Evolutionary conservation across 2,113 vertebrate species (phyloP), one percentile per base, ranked within the genome.

Genomic region (Ptilorrhoa leucosticta): DNA sequence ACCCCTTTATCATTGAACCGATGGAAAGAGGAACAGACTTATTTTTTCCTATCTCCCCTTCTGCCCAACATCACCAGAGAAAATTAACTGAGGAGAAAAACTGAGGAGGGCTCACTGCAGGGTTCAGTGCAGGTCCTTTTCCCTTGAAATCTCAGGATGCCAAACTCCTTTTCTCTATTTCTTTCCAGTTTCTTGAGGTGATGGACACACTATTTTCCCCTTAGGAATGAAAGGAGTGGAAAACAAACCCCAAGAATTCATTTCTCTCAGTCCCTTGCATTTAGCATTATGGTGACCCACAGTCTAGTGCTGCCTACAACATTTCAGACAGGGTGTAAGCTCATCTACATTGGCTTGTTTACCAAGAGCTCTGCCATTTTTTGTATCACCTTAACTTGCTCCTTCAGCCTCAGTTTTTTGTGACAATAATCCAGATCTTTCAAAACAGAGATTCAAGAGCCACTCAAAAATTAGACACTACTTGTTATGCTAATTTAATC

Each of bases 201-300:
- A 66, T 0, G 0, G 24, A 18, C 26, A 42, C 6, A 37, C 5
- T 19, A 8, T 19, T 83, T 37, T n/a, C 11, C 47, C 23, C 10
- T 48, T 51, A 51, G 17, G 20, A 85, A 76, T 7, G 0, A 45
- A 45, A 44, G 31, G 6, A 70, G 33, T 5, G 6, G 8, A 83
- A 71, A 79, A 72, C 12, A 48, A 76, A 88, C 33, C 37, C 44
- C 15, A 64, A 65, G n/a, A 76, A 57, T 12, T 12, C 6, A 64
- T 18, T 2, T 63, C 21, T 20, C 13, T 48, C 16, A 56, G 14
- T 26, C 11, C 4, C 21, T 30, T 54, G 20, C 47, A 53, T 58
- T 78, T 45, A 75, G 18, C 28, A 50, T 37, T 57, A 40, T 9
- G 5, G 17, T 23, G 26, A 66, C 11, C 15, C n/a, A 27, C 8